Evolutionary conservation across 2,113 vertebrate genomes (phyloP), one percentile per base, ranked within the genome.

Genomic region (Carassius carassius): DNA sequence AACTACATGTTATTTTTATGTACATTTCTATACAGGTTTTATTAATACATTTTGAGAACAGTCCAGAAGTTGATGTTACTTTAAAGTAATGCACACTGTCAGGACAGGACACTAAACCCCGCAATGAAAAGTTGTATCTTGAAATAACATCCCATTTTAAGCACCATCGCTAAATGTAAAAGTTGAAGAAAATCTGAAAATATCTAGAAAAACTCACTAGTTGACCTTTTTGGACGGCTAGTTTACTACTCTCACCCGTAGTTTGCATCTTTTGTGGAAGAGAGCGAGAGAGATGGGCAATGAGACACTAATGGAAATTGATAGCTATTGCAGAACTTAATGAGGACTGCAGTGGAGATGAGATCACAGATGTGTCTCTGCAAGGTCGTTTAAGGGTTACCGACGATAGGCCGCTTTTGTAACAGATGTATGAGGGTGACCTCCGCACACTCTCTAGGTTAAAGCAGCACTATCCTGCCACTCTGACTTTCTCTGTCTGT

Each of bases 331-430:
- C 29, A 78, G 51, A 58, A 16, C 12, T 35, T 62, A 44, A 44
- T 79, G 37, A 44, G 35, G 23, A 63, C 78, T 63, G 58, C 35
- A 79, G 78, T 65, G 9, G 37, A 63, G 58, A 79, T 79, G n/a
- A 79, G 58, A 79, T 79, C 78, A 79, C 35, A n/a, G 78, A 79
- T 79, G 58, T 79, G 35, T 63, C 78, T 79, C 77, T 79, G 21
- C 78, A 79, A 79, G 58, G 58, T 47, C 37, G n/a, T 79, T 29
- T 17, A 62, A 79, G 78, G 58, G 78, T 79, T 63, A 37, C 5
- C 0, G 21, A 74, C 41, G 41, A 47, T 14, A 23, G 58, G 56
- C 3, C 0, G 21, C 37, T 79, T 79, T 47, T 79, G 47, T 47
- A 63, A 79, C 78, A 79, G 78, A 79, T 79, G 78, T 63, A 79